These are phyloP conservation scores for Brachyalestes nurse DNA, from an alignment of 2,797 vertebrate species.

Conservation along the genomic window DNA sequence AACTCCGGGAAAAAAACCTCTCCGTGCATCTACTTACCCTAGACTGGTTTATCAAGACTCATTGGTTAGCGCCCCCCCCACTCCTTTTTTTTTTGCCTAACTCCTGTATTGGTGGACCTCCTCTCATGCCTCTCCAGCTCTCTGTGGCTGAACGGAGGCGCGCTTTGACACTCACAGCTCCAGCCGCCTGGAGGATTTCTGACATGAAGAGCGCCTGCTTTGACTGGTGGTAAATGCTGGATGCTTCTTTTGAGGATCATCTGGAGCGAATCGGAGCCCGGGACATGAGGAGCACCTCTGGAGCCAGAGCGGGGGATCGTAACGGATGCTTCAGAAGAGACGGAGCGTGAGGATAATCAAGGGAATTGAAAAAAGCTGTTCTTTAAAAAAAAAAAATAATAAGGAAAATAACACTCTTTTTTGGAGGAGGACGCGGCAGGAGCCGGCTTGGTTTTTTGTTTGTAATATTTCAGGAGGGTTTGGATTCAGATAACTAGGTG, in stretches of 20 bases:
- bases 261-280: conserved; percentile 57
- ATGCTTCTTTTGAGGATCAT: conserved; percentile 57
- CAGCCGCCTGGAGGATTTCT: conserved; percentile 74
- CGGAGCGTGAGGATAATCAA: conserved; percentile 52
- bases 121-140: conserved; percentile 32
- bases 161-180: conserved; percentile 72
- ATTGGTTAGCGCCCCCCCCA: conserved; percentile 57
- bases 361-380: conserved; percentile 57
- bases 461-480: conserved; percentile 50
- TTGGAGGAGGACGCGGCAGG: conserved; percentile 47
- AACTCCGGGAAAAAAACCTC: conserved; percentile 53
- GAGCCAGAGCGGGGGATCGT: conserved; percentile 57
- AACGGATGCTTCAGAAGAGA: conserved; percentile 61
- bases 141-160: conserved; percentile 55
- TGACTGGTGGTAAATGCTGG: conserved; percentile 65
- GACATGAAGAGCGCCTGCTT: conserved; percentile 70
- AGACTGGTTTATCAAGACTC: conserved; percentile 64
- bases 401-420: conserved; percentile 26
- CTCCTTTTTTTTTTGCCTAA: conserved; percentile 14
- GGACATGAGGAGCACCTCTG: conserved; percentile 62
- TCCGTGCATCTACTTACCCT: conserved; percentile 54
- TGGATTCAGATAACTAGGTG: neutral
- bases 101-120: conserved; percentile 32
- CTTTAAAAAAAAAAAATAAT: conserved; percentile 35
- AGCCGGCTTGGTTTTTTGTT: conserved; percentile 37